Conservation (phyloP, 2,797 vertebrate species). For the Pogoniulus pusillus region DNA sequence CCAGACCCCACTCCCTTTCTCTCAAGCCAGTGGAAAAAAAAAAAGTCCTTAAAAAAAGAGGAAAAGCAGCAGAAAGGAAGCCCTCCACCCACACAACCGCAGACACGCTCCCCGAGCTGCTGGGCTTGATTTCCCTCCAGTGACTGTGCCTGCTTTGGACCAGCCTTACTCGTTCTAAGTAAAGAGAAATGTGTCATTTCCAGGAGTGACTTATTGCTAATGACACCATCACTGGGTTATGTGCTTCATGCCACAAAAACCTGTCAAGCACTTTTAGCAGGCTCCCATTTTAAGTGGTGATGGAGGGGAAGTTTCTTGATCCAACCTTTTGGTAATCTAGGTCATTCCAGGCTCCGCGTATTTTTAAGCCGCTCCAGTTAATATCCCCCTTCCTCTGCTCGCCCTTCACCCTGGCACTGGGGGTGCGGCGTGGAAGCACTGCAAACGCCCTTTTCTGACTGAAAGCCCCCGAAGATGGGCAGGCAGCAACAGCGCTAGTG, state of each 20-base stretch:
- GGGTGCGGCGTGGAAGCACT: neutral
- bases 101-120: neutral
- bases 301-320: constrained; percentile 60
- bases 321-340: constrained; percentile 57
- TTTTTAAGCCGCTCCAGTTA: constrained; percentile 41
- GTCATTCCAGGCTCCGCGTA: constrained; percentile 30
- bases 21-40: neutral
- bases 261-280: constrained; percentile 65
- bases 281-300: constrained; percentile 66
- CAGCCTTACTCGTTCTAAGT: constrained; percentile 63
- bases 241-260: constrained; percentile 67
- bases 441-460: neutral
- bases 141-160: constrained; percentile 52
- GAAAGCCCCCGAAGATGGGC: neutral
- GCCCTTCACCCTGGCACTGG: neutral
- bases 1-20: neutral
- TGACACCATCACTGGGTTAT: constrained; percentile 72
- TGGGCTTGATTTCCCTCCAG: constrained; percentile 51
- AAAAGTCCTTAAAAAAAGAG: neutral
- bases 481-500: neutral
- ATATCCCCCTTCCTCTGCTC: neutral
- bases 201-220: constrained; percentile 70
- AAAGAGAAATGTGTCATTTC: constrained; percentile 73
- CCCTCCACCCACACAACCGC: constrained; percentile 35
- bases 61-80: constrained; percentile 29